Conservation (phyloP, 2,888 invertebrate species). For the Nebria brevicollis region DNA sequence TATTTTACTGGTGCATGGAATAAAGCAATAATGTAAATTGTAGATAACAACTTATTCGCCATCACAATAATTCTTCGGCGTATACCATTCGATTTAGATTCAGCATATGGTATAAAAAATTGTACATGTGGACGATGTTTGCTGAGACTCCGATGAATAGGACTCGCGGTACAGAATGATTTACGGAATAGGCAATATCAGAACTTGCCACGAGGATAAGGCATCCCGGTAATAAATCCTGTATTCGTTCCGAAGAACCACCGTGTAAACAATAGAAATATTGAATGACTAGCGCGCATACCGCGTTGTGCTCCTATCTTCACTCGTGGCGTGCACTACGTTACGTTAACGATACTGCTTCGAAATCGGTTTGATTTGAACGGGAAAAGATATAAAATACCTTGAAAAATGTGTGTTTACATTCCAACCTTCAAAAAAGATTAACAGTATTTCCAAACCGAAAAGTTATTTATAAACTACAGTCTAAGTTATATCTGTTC, state of each 20-base stretch:
- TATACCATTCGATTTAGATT: neutral
- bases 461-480: neutral
- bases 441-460: slow-evolving; percentile 17
- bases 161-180: slow-evolving; percentile 22
- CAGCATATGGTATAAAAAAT: neutral
- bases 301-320: neutral
- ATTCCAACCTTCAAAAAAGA: slow-evolving; percentile 32
- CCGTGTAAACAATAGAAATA: slow-evolving; percentile 44
- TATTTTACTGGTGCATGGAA: neutral
- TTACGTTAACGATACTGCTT: slow-evolving; percentile 2
- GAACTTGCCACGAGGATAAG: slow-evolving; percentile 40
- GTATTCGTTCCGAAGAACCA: slow-evolving; percentile 37
- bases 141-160: neutral
- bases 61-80: neutral
- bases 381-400: slow-evolving; percentile 29
- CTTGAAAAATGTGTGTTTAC: slow-evolving; percentile 40
- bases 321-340: slow-evolving; percentile 4
- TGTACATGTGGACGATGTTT: neutral
- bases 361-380: slow-evolving; percentile 28
- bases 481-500: slow-evolving; percentile 11
- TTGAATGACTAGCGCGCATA: slow-evolving; percentile 36
- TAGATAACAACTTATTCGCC: neutral
- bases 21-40: neutral
- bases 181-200: slow-evolving; percentile 41
- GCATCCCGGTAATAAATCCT: slow-evolving; percentile 35